Evolutionary conservation across 92 coral and sea anemone genomes (phyloP), one percentile per base, ranked within the genome.

Genomic region (Nematostella vectensis): DNA sequence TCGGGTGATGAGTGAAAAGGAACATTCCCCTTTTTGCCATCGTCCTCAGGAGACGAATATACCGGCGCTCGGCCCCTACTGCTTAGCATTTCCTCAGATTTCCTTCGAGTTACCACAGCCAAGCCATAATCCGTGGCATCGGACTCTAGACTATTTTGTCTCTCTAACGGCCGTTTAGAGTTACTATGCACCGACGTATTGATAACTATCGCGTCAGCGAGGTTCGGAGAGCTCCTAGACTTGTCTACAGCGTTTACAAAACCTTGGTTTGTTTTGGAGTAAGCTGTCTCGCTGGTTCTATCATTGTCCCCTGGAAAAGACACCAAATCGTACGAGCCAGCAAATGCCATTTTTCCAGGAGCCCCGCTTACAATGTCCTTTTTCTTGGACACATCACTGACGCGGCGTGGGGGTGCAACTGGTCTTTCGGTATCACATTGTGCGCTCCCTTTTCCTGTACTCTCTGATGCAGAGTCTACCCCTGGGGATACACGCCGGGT

Each of bases 321-420:
- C 9, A 45, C 51, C 4, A 45, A 22, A 17, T 22, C 18, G 23
- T 45, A 45, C 4, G 51, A 45, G 12, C 51, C 51, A 11, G 18
- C 23, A 10, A 45, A 45, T 11, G 51, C 51, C 4, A 8, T 22
- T 22, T 45, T 8, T 19, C 4, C 18, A 18, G 53, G 26, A 22
- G 62, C 38, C 50, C 25, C n/a, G 16, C 12, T 21, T 1, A 25
- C 27, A 20, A n/a, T 13, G 27, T 33, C 18, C 19, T 59, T 54
- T 1, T 30, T 1, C 6, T 29, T 12, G 27, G 61, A 26, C n/a
- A 31, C 31, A 22, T 65, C 71, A 24, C 62, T 65, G n/a, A 24
- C n/a, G 3, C 71, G 59, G 4, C 61, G 52, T 47, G 77, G 63
- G 6, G 28, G 27, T n/a, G 19, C 53, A 24, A 25, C 25, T 23